Percentiles rank a stretch among this genome's conserved stretches.
These are phyloP conservation scores for Caenorhabditis sp. DNA, from an alignment of 2,888 invertebrate genomes.

Conservation along the genomic window DNA sequence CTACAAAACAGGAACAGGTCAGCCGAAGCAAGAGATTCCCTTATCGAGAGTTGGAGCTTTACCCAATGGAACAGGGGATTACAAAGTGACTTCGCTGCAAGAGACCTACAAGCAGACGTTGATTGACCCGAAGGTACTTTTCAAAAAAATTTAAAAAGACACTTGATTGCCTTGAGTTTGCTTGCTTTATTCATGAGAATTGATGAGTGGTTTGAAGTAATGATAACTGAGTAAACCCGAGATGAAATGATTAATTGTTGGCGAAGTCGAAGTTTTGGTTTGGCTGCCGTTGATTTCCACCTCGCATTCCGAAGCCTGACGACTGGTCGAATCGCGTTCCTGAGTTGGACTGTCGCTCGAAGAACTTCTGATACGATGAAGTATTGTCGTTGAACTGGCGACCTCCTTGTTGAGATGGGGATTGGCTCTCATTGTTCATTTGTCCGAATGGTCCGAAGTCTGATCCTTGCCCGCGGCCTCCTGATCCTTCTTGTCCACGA, in stretches of 20 bases:
- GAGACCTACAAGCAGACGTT: constrained; percentile 78
- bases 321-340: constrained; percentile 44
- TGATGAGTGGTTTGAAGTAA: neutral
- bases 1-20: constrained; percentile 73
- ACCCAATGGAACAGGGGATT: constrained; percentile 73
- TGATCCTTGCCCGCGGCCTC: constrained; percentile 1
- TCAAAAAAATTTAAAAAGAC: neutral
- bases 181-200: constrained; percentile 1
- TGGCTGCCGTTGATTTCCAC: neutral
- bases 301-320: constrained; percentile 46
- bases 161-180: neutral
- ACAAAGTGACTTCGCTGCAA: constrained; percentile 73
- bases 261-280: neutral
- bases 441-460: neutral
- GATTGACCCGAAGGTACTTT: constrained; percentile 78
- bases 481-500: neutral
- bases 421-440: neutral
- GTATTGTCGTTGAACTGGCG: constrained; percentile 36
- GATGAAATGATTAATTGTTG: neutral
- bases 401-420: neutral
- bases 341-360: constrained; percentile 11
- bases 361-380: constrained; percentile 21
- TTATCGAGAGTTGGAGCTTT: constrained; percentile 66
- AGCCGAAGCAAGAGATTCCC: constrained; percentile 65
- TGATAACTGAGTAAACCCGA: constrained; percentile 33